Evolutionary conservation across 2,113 vertebrate genomes (phyloP).

Genomic region (Morone saxatilis): DNA sequence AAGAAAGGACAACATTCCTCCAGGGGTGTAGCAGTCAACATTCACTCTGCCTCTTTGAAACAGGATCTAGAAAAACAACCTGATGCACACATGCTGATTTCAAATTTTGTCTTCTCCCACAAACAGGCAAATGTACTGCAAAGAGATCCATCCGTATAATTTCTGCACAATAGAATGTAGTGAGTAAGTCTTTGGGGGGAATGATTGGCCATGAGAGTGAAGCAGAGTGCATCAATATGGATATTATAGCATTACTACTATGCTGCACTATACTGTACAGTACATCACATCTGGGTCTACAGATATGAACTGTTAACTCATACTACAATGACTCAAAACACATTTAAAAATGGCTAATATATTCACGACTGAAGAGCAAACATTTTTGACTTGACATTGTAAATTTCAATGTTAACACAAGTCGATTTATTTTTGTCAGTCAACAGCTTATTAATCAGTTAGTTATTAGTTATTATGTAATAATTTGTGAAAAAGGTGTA

Average conservation of each 20-base stretch:
- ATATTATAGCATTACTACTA: constrained; percentile 15
- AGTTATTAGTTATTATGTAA: too few relatives aligned
- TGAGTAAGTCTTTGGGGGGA: constrained; percentile 16
- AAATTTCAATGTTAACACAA: background rate
- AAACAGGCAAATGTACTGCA: constrained; percentile 24
- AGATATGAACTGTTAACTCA: constrained; percentile 23
- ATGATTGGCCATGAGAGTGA: constrained; percentile 12
- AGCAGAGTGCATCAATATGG: constrained; percentile 34
- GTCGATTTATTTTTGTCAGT: background rate
- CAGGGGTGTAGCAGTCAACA: constrained; percentile 44
- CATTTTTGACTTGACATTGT: background rate
- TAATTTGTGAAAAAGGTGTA: background rate
- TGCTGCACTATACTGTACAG: background rate
- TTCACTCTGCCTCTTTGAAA: constrained; percentile 44
- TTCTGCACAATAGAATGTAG: background rate
- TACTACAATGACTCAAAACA: constrained; percentile 24
- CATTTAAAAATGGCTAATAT: background rate
- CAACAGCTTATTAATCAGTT: background rate
- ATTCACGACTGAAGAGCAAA: constrained; percentile 6
- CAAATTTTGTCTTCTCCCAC: constrained; percentile 27
- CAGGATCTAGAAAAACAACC: constrained; percentile 37
- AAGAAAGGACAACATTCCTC: constrained; percentile 70
- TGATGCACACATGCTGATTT: constrained; percentile 47
- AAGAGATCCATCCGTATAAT: constrained; percentile 45
- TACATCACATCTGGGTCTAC: constrained; percentile 1